Conservation (phyloP, 2,113 vertebrate species). For the Callocephalon fimbriatum region DNA sequence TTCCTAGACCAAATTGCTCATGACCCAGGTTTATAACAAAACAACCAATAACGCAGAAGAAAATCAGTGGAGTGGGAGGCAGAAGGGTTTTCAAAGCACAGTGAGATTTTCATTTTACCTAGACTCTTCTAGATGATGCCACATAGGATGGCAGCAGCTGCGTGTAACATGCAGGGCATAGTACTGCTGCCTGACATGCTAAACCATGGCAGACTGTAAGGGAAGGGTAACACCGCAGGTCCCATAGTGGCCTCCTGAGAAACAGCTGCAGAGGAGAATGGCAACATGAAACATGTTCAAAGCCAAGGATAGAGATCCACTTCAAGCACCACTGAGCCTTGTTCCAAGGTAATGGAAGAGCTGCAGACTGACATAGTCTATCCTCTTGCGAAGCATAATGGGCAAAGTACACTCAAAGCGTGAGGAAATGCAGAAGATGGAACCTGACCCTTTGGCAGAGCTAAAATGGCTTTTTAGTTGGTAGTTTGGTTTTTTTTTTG, state of each 20-base stretch:
- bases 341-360: not conserved
- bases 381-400: fast-evolving
- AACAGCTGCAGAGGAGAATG: not conserved
- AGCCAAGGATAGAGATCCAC: fast-evolving
- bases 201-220: not conserved
- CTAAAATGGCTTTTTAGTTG: not conserved
- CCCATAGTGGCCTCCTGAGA: not conserved
- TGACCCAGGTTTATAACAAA: not conserved
- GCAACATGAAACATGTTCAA: not conserved
- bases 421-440: not conserved
- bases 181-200: not conserved
- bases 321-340: not conserved
- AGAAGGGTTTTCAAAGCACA: not conserved
- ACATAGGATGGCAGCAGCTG: not conserved
- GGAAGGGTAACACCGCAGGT: not conserved
- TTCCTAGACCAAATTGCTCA: not conserved
- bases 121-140: not conserved
- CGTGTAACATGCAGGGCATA: not conserved
- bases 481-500: not conserved
- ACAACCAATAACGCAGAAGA: not conserved
- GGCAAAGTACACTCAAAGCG: not conserved
- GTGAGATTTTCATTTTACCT: not conserved
- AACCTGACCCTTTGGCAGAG: not conserved
- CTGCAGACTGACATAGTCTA: not conserved
- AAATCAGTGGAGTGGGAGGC: not conserved